A percentile compares a stretch with the other conserved stretches of the same genome.
phyloP scores from a whole-genome alignment of 2,797 vertebrate species.

The Pagetopsis macropterus region DNA sequence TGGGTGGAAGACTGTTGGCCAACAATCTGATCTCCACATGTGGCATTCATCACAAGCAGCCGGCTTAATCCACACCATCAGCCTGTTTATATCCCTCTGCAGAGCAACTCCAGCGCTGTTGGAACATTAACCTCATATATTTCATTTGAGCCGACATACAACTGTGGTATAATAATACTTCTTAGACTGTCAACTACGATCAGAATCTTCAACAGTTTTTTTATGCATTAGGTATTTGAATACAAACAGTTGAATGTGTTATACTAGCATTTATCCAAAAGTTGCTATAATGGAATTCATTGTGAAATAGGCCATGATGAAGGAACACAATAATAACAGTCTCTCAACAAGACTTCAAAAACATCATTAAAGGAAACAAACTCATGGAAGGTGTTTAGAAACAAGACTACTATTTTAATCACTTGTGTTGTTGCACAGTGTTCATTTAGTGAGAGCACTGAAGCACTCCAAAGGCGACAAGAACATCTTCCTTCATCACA shows the following conservation, averaged over 20 bases:
- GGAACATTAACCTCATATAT: constrained; percentile 10
- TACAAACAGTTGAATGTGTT: no score
- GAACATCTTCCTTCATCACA: not conserved
- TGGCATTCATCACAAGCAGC: constrained; percentile 30
- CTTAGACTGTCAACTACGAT: no score
- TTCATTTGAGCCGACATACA: not conserved
- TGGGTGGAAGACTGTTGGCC: constrained; percentile 7
- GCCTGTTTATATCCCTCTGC: not conserved
- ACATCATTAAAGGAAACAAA: not conserved
- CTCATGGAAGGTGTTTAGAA: not conserved
- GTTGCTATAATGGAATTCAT: no score
- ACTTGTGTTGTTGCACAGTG: not conserved
- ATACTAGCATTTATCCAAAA: no score
- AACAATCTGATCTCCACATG: constrained; percentile 35
- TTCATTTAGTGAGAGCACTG: not conserved
- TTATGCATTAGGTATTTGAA: no score
- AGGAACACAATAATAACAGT: not conserved
- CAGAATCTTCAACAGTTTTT: no score
- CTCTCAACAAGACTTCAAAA: not conserved
- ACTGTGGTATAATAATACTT: constrained; percentile 5
- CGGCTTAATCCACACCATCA: constrained; percentile 23
- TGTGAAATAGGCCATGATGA: no score
- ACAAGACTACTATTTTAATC: not conserved
- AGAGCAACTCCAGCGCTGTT: constrained; percentile 4
- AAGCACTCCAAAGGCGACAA: not conserved